Percentiles rank a stretch among this genome's conserved stretches.
phyloP scores from a whole-genome alignment of 1,140 invertebrate species.

The Leptoteleia sp. region DNA sequence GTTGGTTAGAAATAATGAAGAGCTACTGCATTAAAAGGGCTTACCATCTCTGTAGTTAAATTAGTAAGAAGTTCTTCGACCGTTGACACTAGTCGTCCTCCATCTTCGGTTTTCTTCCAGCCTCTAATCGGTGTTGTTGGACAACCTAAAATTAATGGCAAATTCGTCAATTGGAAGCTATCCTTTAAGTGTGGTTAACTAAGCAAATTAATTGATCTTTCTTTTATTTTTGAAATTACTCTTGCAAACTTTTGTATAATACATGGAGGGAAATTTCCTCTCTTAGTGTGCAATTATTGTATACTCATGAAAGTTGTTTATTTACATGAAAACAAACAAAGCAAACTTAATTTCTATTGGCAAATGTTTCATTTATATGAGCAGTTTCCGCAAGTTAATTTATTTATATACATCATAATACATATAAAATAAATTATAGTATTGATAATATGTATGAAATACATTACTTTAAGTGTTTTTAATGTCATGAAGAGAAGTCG shows the following conservation, averaged over 20 bases:
- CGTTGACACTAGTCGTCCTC: constrained; percentile 78
- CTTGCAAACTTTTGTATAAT: constrained; percentile 45
- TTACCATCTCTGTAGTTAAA: constrained; percentile 90
- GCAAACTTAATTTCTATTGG: constrained; percentile 8
- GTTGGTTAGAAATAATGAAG: constrained; percentile 31
- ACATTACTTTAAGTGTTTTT: constrained; percentile 56
- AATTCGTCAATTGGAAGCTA: no score
- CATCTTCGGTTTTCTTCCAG: constrained; percentile 72
- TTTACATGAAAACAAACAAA: constrained; percentile 19
- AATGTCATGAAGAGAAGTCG: constrained; percentile 52
- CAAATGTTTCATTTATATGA: constrained; percentile 5
- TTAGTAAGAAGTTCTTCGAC: constrained; percentile 88
- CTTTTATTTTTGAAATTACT: constrained; percentile 9
- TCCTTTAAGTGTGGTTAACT: no score
- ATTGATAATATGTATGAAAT: constrained; percentile 41
- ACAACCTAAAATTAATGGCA: constrained; percentile 80
- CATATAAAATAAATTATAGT: constrained; percentile 44
- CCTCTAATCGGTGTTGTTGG: constrained; percentile 82
- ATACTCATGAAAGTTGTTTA: not conserved
- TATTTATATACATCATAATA: constrained; percentile 32
- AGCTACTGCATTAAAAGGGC: constrained; percentile 66
- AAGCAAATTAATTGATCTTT: no score
- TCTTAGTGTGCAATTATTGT: constrained; percentile 34
- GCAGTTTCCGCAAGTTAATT: constrained; percentile 2
- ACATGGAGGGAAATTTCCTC: constrained; percentile 38